A percentile compares a stretch with the other conserved stretches of the same genome.
These are phyloP conservation scores for Helleia helle DNA, from an alignment of 2,888 invertebrate species.

Conservation along the genomic window DNA sequence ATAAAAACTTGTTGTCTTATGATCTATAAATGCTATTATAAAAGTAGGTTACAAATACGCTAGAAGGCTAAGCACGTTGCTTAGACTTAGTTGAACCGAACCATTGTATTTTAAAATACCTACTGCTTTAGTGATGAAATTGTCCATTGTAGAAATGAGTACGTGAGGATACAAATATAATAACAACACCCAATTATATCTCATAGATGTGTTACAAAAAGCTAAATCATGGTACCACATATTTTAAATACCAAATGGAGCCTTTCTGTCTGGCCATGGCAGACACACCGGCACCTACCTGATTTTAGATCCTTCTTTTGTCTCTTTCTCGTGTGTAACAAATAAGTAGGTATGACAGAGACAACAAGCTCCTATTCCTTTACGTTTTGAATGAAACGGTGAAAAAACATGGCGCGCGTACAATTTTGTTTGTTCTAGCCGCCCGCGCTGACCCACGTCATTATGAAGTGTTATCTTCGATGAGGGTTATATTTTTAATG, in stretches of 20 bases:
- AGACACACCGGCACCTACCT: slow-evolving; percentile 69
- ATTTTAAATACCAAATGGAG: slow-evolving; percentile 37
- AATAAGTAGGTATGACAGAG: slow-evolving; percentile 22
- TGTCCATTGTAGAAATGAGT: no score
- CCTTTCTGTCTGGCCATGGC: slow-evolving; percentile 57
- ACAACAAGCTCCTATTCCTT: slow-evolving; percentile 23
- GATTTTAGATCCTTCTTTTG: slow-evolving; percentile 35
- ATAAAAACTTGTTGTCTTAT: no score
- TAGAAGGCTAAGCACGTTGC: no score
- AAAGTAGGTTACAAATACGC: no score
- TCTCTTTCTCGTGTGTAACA: slow-evolving; percentile 28
- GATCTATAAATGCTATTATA: no score
- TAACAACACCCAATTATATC: not conserved
- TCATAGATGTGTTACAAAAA: slow-evolving; percentile 10
- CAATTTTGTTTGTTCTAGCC: slow-evolving; percentile 69
- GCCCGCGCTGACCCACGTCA: slow-evolving; percentile 66
- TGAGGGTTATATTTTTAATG: slow-evolving; percentile 67
- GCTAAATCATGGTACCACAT: slow-evolving; percentile 21
- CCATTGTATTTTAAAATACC: no score
- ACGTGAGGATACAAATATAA: not conserved
- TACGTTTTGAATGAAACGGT: slow-evolving; percentile 36
- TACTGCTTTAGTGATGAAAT: no score
- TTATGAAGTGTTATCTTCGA: slow-evolving; percentile 68
- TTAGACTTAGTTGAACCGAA: no score
- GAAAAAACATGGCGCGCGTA: slow-evolving; percentile 44